These are phyloP conservation scores for Coregonus suidteri DNA, from an alignment of 2,797 vertebrate species.

Conservation along the genomic window DNA sequence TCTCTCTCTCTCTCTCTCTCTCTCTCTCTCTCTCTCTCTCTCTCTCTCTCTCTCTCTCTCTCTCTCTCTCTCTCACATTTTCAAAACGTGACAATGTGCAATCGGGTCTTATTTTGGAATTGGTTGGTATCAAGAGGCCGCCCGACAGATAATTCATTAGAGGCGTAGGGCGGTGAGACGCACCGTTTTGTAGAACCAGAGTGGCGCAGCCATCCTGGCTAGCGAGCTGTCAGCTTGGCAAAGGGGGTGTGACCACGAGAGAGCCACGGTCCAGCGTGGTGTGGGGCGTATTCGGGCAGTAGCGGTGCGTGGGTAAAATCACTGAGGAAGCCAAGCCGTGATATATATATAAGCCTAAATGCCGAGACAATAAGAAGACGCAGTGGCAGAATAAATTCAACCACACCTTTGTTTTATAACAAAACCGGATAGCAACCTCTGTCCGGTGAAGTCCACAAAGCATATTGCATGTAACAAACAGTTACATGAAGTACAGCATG, in stretches of 20 bases:
- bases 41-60: constrained; percentile 3
- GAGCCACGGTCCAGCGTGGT: neutral
- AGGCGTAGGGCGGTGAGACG: neutral
- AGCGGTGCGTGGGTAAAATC: too few species aligned
- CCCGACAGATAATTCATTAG: neutral
- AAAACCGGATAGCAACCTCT: too few species aligned
- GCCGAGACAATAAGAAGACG: too few species aligned
- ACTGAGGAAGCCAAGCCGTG: too few species aligned
- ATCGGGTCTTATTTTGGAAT: neutral
- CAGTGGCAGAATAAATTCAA: too few species aligned
- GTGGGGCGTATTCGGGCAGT: neutral
- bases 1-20: neutral
- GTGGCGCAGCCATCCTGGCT: neutral
- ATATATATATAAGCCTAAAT: too few species aligned
- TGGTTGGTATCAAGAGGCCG: neutral
- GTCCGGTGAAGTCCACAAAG: too few species aligned
- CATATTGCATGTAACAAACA: too few species aligned
- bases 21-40: neutral
- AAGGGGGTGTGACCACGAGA: neutral
- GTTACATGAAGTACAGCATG: too few species aligned
- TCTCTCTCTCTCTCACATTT: neutral
- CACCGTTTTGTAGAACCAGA: neutral
- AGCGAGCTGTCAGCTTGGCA: neutral
- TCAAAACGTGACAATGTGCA: neutral
- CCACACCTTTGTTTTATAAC: too few species aligned